Conservation (phyloP, 2,888 invertebrate species). For the Drosophila meridiana region DNA sequence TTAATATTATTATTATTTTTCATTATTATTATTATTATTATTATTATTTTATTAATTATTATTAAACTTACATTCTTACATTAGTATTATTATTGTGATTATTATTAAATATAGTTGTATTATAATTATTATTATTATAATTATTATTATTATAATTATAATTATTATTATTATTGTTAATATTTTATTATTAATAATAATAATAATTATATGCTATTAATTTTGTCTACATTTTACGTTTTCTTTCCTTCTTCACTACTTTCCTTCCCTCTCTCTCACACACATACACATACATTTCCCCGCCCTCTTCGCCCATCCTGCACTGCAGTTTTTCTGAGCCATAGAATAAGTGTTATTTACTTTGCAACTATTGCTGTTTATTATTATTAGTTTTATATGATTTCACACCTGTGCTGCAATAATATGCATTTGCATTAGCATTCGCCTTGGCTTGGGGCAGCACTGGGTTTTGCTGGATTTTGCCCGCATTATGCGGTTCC, state of each 20-base stretch:
- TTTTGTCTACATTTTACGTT: not conserved
- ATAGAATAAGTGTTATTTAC: not conserved
- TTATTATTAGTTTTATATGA: slow-evolving; percentile 9
- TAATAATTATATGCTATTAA: no score
- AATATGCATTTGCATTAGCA: slow-evolving; percentile 13
- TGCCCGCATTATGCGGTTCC: slow-evolving; percentile 22
- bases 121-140: no score
- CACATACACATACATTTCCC: not conserved
- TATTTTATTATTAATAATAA: no score
- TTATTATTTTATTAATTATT: no score
- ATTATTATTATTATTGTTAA: no score
- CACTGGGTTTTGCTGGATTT: slow-evolving; percentile 2
- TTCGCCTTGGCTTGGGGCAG: not conserved
- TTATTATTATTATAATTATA: no score
- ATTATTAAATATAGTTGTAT: no score
- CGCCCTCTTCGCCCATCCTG: not conserved
- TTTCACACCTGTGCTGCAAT: slow-evolving; percentile 1
- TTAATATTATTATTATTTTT: no score
- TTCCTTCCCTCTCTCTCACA: not conserved
- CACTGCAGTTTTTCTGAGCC: not conserved
- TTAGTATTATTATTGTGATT: no score
- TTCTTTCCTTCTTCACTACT: not conserved
- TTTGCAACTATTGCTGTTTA: slow-evolving; percentile 7
- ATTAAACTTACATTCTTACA: no score
- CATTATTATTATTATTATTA: no score